These are phyloP conservation scores for Gavia stellata DNA, from an alignment of 2,113 vertebrate species.

Conservation along the genomic window DNA sequence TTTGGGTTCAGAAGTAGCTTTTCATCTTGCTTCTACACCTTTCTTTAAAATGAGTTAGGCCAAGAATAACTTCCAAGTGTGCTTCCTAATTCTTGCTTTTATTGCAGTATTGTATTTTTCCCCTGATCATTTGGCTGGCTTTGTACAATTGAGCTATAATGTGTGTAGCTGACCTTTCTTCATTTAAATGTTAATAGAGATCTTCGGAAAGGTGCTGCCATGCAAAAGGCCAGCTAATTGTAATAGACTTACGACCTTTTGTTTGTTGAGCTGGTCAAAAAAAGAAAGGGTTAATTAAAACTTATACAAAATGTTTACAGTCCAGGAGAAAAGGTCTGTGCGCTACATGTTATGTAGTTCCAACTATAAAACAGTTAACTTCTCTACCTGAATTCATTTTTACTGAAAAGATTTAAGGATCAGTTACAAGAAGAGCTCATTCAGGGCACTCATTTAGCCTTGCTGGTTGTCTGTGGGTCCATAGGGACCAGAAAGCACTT, in stretches of 20 bases:
- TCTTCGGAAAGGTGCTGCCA: neutral
- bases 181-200: slow-evolving; percentile 64
- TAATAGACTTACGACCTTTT: slow-evolving; percentile 16
- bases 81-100: neutral
- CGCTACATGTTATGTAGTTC: neutral
- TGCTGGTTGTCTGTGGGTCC: neutral
- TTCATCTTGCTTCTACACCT: neutral
- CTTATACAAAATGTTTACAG: neutral
- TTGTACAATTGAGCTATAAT: neutral
- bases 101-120: neutral
- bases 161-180: slow-evolving; percentile 31
- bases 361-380: neutral
- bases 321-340: neutral
- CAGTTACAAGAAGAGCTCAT: neutral
- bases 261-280: slow-evolving; percentile 37
- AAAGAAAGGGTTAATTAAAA: slow-evolving; percentile 60
- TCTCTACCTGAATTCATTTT: neutral
- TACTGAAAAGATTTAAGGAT: neutral
- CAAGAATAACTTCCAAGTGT: neutral
- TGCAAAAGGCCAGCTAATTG: slow-evolving; percentile 11
- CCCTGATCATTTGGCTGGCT: neutral
- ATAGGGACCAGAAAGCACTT: neutral
- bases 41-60: neutral
- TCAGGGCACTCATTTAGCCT: neutral
- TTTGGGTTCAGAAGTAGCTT: neutral